Evolutionary conservation across 2,888 invertebrate genomes (phyloP), one percentile per base, ranked within the genome.

Genomic region (Drosophila paranaensis): DNA sequence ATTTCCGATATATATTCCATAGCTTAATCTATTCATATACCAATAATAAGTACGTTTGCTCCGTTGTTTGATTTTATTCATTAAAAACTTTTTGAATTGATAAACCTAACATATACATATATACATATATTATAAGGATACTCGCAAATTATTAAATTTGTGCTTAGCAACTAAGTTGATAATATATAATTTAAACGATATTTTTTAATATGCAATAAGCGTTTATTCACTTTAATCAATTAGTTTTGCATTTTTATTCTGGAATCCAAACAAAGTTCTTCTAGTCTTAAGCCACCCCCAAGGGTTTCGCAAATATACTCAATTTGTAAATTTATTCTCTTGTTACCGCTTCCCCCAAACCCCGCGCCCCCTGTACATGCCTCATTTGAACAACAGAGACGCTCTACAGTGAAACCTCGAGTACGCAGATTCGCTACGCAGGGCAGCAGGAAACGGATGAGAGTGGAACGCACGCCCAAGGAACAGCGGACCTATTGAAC

Each of bases 391-490:
- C 51, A 57, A 40, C 67, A 89, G 89, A 89, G 78, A 86, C 78
- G 74, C 87, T 90, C 62, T 90, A 89, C 84, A 91, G 90, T 82
- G 91, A 90, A 79, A 80, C 88, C 56, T 39, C 78, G 30, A 83
- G 78, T 53, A 79, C 90, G 54, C 78, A 83, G 78, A 74, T 89
- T 70, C 81, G 85, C 66, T 77, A 88, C 64, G 81, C 79, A 53
- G 62, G 88, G 71, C 89, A 89, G 42, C 79, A 83, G 81, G 83
- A 84, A 40, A 68, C 69, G 64, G 70, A 79, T 64, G 82, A 77
- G 53, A 77, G 72, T 57, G 58, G 58, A 48, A 20, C 77, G 14
- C 63, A 33, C 27, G 27, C 57, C 53, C 56, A 51, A 30, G 76
- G 72, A 46, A 57, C 70, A 60, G 55, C 68, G 54, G 74, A 56